A percentile compares a stretch with the other conserved stretches of the same genome.
Conservation (phyloP, 2,888 invertebrate genomes). For the Perdita meconis region DNA sequence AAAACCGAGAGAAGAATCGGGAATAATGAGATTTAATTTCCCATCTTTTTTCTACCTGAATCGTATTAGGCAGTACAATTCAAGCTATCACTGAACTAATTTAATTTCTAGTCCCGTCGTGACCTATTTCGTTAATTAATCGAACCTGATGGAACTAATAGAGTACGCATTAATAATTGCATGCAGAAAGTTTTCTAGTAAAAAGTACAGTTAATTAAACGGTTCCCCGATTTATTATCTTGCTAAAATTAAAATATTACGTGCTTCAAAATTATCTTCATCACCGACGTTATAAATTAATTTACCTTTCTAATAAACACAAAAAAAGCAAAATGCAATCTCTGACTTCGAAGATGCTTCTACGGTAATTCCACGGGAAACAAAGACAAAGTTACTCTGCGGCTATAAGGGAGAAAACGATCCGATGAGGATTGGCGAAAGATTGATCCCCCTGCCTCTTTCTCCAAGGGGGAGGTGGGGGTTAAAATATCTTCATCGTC, state of each 20-base stretch:
- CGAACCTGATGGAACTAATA: too few relatives aligned
- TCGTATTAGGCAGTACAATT: neutral
- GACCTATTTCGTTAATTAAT: too few relatives aligned
- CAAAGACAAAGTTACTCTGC: constrained; percentile 32
- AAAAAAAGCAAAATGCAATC: constrained; percentile 21
- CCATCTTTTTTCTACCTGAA: neutral
- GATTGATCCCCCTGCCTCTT: constrained; percentile 27
- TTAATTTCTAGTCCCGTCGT: neutral
- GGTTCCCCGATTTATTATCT: too few relatives aligned
- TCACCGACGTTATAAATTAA: constrained; percentile 27
- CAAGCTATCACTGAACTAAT: neutral
- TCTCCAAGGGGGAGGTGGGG: constrained; percentile 16
- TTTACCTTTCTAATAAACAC: neutral
- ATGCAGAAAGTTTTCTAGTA: too few relatives aligned
- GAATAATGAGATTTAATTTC: neutral
- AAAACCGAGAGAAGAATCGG: neutral
- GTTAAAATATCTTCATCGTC: constrained; percentile 61
- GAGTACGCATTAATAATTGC: neutral
- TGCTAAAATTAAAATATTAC: too few relatives aligned
- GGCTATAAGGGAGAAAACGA: constrained; percentile 34
- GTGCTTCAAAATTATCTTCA: constrained; percentile 11
- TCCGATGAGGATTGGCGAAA: constrained; percentile 45
- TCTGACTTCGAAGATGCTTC: constrained; percentile 26
- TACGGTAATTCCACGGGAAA: constrained; percentile 35
- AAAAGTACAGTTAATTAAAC: too few relatives aligned